Evolutionary conservation across 1,140 invertebrate genomes (phyloP), one percentile per base, ranked within the genome.

Genomic region (Drosophila ficusphila): DNA sequence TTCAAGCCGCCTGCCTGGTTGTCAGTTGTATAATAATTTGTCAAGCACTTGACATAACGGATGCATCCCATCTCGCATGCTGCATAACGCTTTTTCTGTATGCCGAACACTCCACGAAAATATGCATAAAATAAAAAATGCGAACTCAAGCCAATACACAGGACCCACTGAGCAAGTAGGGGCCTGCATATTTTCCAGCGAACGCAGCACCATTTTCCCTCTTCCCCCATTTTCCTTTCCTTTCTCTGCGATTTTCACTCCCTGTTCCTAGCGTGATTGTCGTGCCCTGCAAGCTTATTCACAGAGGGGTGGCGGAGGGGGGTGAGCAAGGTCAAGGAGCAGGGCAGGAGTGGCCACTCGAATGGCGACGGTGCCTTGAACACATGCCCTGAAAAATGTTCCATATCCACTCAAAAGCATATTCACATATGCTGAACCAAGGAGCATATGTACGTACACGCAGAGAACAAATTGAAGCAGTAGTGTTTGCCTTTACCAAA

Each of bases 291-390:
- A 51, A 34, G 9, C 48, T 51, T 21, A 25, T n/a, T 11, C 6
- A 19, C 18, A 0, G 6, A 8, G 0, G 14, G 1, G 7, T 21
- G 31, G 9, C 25, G 18, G 4, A 25, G 5, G 12, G 58, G 42
- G 16, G 2, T 34, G 21, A 25, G 34, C 53, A 57, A 74, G 81
- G 48, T 83, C 44, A 57, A 74, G 81, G 39, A 65, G 74, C 23
- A 49, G 54, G n/a, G 21, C n/a, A n/a, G 51, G 75, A 83, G 79
- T 79, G 79, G 69, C 69, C 64, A 85, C 79, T 79, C 64, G 44
- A 79, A 85, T 14, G 74, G 79, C 62, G 44, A 11, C 54, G 54
- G 39, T 58, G 29, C 27, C 57, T 23, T 25, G 54, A 41, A 42
- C 68, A 77, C 41, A 51, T 39, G 61, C 52, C 19, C 42, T 56